Conservation (phyloP, 2,888 invertebrate species). For the Erebia palarica region DNA sequence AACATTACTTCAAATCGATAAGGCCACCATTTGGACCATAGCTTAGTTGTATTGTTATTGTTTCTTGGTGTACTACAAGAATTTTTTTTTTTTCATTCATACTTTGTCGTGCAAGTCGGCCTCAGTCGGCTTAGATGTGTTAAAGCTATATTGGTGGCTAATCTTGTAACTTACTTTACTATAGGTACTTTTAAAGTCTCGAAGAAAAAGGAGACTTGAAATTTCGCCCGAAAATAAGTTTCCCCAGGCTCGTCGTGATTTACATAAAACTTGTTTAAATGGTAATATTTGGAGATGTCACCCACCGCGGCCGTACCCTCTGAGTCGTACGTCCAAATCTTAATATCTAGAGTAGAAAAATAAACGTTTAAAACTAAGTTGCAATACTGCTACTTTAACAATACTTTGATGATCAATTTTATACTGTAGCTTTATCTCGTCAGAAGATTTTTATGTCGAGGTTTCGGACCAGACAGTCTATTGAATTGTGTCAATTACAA, state of each 20-base stretch:
- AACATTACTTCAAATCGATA: too few relatives aligned
- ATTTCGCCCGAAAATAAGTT: conserved; percentile 75
- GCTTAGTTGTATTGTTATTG: too few relatives aligned
- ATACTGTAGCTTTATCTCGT: conserved; percentile 44
- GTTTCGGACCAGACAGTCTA: not conserved
- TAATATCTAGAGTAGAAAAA: conserved; percentile 38
- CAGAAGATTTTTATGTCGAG: not conserved
- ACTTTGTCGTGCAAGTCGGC: too few relatives aligned
- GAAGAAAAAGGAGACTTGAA: conserved; percentile 72
- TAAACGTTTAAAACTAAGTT: not conserved
- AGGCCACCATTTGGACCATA: too few relatives aligned
- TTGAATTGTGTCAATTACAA: not conserved
- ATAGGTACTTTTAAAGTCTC: conserved; percentile 69
- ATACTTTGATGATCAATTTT: not conserved
- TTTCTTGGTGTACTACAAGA: too few relatives aligned
- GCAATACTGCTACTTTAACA: not conserved
- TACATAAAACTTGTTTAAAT: conserved; percentile 83
- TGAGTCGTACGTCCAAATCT: conserved; percentile 59
- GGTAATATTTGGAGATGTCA: conserved; percentile 81
- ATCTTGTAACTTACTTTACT: conserved; percentile 75
- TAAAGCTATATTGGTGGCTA: conserved; percentile 62
- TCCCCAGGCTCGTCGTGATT: conserved; percentile 66
- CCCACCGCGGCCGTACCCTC: conserved; percentile 64
- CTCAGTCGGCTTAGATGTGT: conserved; percentile 43
- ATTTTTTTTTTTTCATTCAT: too few relatives aligned